Evolutionary conservation across 2,113 vertebrate genomes (phyloP).

Genomic region (Zosterops japonicus): DNA sequence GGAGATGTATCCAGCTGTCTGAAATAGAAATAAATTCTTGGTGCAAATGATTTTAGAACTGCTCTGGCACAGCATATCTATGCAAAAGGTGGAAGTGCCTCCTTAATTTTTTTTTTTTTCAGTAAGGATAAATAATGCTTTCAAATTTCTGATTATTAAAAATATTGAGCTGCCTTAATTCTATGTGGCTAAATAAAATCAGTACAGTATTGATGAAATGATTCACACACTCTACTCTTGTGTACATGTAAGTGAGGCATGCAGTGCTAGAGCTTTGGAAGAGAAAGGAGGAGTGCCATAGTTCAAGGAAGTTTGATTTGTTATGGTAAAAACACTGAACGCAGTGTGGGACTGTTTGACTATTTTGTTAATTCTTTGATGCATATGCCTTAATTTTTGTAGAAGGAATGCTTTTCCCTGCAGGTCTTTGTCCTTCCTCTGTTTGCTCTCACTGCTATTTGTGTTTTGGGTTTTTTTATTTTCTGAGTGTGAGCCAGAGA

Average conservation of each 20-base stretch:
- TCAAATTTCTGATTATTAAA: not conserved
- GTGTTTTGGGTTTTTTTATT: rapidly evolving
- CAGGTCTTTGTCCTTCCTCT: not conserved
- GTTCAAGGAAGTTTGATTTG: not conserved
- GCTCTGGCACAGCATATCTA: not conserved
- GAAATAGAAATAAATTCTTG: not conserved
- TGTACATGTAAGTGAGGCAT: not conserved
- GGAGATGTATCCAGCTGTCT: not conserved
- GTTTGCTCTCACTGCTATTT: not conserved
- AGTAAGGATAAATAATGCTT: not conserved
- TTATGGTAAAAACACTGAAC: not conserved
- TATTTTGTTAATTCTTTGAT: not conserved
- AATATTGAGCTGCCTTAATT: not conserved
- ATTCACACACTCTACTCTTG: not conserved
- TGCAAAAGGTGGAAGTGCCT: not conserved
- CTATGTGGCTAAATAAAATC: not conserved
- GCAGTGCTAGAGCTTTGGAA: not conserved
- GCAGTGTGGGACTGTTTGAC: not conserved
- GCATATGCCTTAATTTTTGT: not conserved
- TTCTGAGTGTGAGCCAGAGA: not conserved
- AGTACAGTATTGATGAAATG: not conserved
- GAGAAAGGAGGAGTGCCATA: not conserved
- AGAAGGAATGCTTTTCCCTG: not conserved
- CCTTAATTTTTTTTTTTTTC: not conserved
- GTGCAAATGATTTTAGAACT: not conserved